These are phyloP conservation scores for Coilia nasus DNA, from an alignment of 2,797 vertebrate species.

Conservation along the genomic window DNA sequence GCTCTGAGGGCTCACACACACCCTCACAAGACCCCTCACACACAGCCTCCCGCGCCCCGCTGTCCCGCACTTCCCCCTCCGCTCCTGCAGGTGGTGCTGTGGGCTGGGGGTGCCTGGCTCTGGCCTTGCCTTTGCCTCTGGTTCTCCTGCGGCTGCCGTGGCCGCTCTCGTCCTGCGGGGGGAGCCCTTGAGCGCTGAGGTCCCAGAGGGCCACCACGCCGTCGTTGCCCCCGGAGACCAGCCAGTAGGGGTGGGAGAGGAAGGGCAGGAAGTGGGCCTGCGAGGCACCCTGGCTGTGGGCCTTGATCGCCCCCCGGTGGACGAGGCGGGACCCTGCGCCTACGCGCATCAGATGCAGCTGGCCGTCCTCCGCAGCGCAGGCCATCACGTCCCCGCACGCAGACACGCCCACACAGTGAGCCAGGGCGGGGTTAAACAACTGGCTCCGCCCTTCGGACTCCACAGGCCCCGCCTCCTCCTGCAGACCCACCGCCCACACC, in stretches of 20 bases:
- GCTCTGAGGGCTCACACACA: conserved; percentile 31
- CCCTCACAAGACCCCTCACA: not conserved
- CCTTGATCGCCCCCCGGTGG: conserved; percentile 77
- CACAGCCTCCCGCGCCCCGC: conserved; percentile 41
- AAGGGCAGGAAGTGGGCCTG: conserved; percentile 86
- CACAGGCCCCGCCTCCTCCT: conserved; percentile 67
- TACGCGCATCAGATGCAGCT: conserved; percentile 84
- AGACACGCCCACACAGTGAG: conserved; percentile 85
- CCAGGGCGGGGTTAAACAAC: conserved; percentile 93
- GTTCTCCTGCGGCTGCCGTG: conserved; percentile 66
- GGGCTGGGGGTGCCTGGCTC: conserved; percentile 26
- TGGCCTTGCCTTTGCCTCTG: conserved; percentile 63
- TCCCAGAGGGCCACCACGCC: conserved; percentile 89
- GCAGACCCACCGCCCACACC: conserved; percentile 86
- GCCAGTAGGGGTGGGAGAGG: conserved; percentile 80
- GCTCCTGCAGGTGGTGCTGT: not conserved
- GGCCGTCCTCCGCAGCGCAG: conserved; percentile 91
- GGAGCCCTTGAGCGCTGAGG: conserved; percentile 65
- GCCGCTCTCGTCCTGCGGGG: conserved; percentile 67
- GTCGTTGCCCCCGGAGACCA: conserved; percentile 91
- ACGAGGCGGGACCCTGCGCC: conserved; percentile 83
- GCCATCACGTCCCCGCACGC: conserved; percentile 85
- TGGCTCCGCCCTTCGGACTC: conserved; percentile 73
- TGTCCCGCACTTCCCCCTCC: not conserved
- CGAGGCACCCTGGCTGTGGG: conserved; percentile 86